Evolutionary conservation across 2,888 invertebrate genomes (phyloP).

Genomic region (Sarcophaga subvicina): DNA sequence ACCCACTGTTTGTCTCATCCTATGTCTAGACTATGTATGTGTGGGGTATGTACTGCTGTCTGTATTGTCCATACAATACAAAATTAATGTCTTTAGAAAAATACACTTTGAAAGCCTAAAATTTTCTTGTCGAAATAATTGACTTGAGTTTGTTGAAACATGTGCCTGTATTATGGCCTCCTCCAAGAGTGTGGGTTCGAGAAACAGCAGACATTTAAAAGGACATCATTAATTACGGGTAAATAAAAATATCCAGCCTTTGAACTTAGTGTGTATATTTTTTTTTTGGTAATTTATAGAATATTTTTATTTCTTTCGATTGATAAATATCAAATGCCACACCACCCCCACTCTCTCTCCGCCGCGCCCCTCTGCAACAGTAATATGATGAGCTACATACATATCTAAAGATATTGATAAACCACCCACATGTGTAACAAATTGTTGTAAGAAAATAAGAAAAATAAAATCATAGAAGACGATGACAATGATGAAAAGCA

Average conservation of each 20-base stretch:
- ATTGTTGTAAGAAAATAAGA: conserved; percentile 38
- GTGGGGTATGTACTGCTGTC: background rate
- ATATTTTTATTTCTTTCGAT: background rate
- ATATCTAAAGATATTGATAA: conserved; percentile 13
- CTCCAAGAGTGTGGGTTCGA: background rate
- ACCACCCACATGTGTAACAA: conserved; percentile 64
- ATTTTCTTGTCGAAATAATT: conserved; percentile 15
- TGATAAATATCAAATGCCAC: conserved; percentile 5
- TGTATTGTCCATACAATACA: background rate
- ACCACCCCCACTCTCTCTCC: background rate
- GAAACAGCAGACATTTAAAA: conserved; percentile 32
- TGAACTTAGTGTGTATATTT: conserved; percentile 38
- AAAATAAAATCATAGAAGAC: background rate
- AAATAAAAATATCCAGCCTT: conserved; percentile 58
- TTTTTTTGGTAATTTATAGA: background rate
- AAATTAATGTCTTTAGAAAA: background rate
- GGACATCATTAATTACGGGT: conserved; percentile 62
- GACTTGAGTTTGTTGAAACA: background rate
- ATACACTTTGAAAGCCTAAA: background rate
- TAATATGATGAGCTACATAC: conserved; percentile 17
- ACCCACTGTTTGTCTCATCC: background rate
- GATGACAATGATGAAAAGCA: background rate
- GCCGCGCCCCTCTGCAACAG: background rate
- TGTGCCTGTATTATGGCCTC: background rate
- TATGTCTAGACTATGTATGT: background rate